Evolutionary conservation across 92 coral and sea anemone genomes (phyloP), one percentile per base, ranked within the genome.

Genomic region (Virgularia gustaviana): DNA sequence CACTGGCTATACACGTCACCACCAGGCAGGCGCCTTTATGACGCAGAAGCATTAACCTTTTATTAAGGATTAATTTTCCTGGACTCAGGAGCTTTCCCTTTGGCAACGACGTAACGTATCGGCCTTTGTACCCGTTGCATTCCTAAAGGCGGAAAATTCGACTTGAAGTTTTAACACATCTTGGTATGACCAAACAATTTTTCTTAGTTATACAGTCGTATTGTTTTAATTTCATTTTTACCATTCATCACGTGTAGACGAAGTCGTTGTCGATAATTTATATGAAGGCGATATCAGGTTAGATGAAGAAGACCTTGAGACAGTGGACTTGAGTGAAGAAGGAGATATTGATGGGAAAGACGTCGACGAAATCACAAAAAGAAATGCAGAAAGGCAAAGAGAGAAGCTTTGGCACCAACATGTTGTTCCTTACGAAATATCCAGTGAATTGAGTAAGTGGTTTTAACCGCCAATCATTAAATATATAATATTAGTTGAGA

Each of bases 201-300:
- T 39, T 39, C 15, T 7, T 39, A 39, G 45, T 15, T 7, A 8
- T 39, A 15, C 45, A 39, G 8, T 39, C n/a, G n/a, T n/a, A n/a
- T 39, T 15, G 8, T 39, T 15, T 7, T 39, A 7, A 39, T 39
- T 7, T 39, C 8, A 39, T 15, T 25, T 12, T 52, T 2, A 22
- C 6, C 28, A 12, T 11, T 2, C 3, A 11, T 22, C 30, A 4
- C 28, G 58, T 11, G 58, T 52, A 52, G 58, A n/a, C n/a, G n/a
- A n/a, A n/a, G n/a, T n/a, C n/a, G 58, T 52, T 15, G 7, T 12
- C 30, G 58, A 52, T 52, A 16, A 52, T 52, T 22, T 52, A 33
- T 86, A 90, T 51, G 95, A 90, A 65, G 97, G 86, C 27, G 97
- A 90, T 9, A 90, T 90, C 16, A 87, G 78, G 39, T 78, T 90